Evolutionary conservation across 1,140 invertebrate species (phyloP), one percentile per base, ranked within the genome.

Genomic region (Proctacanthus coquilletti): DNA sequence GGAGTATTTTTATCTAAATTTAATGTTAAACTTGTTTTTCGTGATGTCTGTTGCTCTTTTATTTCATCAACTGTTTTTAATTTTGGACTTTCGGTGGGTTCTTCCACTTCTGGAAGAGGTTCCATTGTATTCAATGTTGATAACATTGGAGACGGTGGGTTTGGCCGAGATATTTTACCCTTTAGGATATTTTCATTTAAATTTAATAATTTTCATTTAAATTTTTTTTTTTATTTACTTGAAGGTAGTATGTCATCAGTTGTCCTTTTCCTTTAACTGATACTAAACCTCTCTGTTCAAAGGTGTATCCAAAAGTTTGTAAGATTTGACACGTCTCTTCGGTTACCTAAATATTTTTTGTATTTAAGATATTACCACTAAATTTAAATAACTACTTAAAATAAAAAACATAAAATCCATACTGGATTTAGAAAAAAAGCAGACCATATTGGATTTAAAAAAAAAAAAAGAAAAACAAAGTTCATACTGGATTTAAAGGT

Each of bases 221-320:
- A 11, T 15, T 10, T 20, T 13, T 29, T 25, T 19, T 4, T 15
- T 25, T 17, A 39, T 34, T 75, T n/a, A 80, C 81, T 40, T 79
- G 66, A 21, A 97, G 64, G 58, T 93, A 95, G 60, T 92, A 94
- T 0, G 91, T 96, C 75, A 92, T 82, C 10, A 96, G 68, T 60
- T 94, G 84, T 4, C 91, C 91, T 60, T 95, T 95, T 31, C 91
- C 89, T 57, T 95, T 96, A 4, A 96, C 88, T 4, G 80, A 77
- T 1, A 96, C 86, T 27, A 93, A 62, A 3, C 91, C 89, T 2
- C 89, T 72, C 51, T 92, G 86, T 54, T 88, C 84, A 59, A 94
- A 95, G 30, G 75, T 77, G 54, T 87, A 95, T 3, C 84, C 84
- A 55, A 89, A 94, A 27, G 75, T 69, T 51, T 86, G 71, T 2